Percentiles rank a stretch among this genome's conserved stretches.
phyloP scores from a whole-genome alignment of 2,113 vertebrate species.

The Passer montanus region DNA sequence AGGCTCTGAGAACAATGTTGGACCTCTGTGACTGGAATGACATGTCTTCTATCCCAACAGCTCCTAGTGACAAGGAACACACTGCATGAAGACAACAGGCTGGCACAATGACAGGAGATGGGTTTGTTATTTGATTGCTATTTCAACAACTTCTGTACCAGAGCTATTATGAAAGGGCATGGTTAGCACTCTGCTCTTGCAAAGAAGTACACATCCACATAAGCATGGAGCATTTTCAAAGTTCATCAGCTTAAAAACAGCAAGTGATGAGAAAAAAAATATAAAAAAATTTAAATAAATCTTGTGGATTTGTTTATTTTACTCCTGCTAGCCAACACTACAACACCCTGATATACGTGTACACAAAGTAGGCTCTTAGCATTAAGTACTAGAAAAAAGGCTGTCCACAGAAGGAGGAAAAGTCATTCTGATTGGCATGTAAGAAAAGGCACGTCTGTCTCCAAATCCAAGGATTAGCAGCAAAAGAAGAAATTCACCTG shows the following conservation, averaged over 20 bases:
- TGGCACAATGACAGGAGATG: neutral
- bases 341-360: neutral
- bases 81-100: neutral
- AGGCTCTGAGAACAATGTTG: conserved; percentile 61
- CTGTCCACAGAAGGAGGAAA: neutral
- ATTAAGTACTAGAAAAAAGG: neutral
- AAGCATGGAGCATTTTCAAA: neutral
- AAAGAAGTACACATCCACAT: neutral
- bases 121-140: neutral
- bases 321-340: neutral
- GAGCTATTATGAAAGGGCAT: neutral
- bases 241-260: neutral
- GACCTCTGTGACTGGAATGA: conserved; percentile 73
- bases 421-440: neutral
- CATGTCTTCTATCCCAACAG: conserved; percentile 71
- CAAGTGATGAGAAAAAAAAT: neutral
- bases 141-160: neutral
- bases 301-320: neutral
- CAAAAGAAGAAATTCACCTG: neutral
- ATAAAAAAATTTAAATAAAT: neutral
- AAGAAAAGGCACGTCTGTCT: neutral
- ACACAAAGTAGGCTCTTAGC: neutral
- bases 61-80: conserved; percentile 61
- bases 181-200: neutral
- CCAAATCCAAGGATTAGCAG: neutral